Evolutionary conservation across 64 coral and sea anemone species (phyloP), one percentile per base, ranked within the genome.

Genomic region (Acropora tenuis): DNA sequence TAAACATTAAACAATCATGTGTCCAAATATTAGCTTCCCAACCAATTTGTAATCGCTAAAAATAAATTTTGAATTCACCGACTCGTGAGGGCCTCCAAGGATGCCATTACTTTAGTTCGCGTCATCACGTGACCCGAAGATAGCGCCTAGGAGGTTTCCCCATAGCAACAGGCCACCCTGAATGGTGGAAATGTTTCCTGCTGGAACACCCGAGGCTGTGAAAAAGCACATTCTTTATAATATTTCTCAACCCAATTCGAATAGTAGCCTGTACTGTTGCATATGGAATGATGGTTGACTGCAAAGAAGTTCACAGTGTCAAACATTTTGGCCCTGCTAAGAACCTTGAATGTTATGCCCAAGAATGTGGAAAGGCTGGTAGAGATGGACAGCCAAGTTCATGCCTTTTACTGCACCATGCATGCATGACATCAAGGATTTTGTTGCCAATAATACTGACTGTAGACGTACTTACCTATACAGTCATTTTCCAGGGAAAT

Each of bases 331-430:
- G 80, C 43, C 80, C 80, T 68, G 47, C 80, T 46, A 83, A 83
- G 61, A 63, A 83, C 20, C 52, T 83, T 59, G 55, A 83, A 68
- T 63, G 43, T 18, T 87, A 87, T 74, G 84, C 75, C 19, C 84
- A 87, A 52, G 84, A 87, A 73, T 87, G 84, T 87, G 84, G 69
- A 8, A 73, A 68, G 50, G 86, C 52, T 74, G 86, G 86, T 13
- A 88, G 86, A 43, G 86, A 88, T 88, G 86, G 86, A 17, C 49
- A 88, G 86, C 71, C 86, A 50, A 88, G 86, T 88, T 76, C 68
- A 55, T 88, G 86, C 16, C 66, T 74, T 53, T 57, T 88, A 41
- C 86, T 88, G 71, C 75, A 60, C 71, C 76, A 88, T 76, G 48
- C 55, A 74, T 74, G 52, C 43, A 75, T 47, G 85, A 87, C 17